Percentiles rank a stretch among this genome's conserved stretches.
These are phyloP conservation scores for Cheilosia vulpina DNA, from an alignment of 2,888 invertebrate species.

Conservation along the genomic window DNA sequence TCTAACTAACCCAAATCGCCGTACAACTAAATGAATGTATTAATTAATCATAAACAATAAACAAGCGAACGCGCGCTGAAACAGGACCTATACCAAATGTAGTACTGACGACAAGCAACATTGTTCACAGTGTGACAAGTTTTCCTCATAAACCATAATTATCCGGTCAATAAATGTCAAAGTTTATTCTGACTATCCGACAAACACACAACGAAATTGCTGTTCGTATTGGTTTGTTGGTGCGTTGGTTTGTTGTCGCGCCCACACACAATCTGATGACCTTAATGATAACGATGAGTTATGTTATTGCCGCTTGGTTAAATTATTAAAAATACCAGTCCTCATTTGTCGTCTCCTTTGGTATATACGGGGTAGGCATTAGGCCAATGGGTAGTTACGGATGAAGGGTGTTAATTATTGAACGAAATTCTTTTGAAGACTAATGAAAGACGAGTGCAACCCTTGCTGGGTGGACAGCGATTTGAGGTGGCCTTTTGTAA, in stretches of 20 bases:
- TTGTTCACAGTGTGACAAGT: constrained; percentile 55
- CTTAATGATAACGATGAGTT: constrained; percentile 73
- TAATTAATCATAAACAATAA: constrained; percentile 71
- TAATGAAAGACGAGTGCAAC: neutral
- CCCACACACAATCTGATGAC: constrained; percentile 47
- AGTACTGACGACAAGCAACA: constrained; percentile 10
- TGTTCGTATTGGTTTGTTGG: constrained; percentile 8
- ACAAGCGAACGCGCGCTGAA: neutral
- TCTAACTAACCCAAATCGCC: neutral
- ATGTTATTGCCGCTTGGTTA: constrained; percentile 66
- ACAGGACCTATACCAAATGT: constrained; percentile 5
- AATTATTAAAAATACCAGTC: constrained; percentile 61
- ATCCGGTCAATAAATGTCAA: constrained; percentile 73
- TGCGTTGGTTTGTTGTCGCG: constrained; percentile 13
- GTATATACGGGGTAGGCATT: neutral
- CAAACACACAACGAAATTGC: constrained; percentile 11
- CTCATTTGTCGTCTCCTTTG: neutral
- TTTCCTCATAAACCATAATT: constrained; percentile 70
- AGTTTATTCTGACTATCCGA: constrained; percentile 53
- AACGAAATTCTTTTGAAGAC: constrained; percentile 36
- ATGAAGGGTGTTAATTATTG: constrained; percentile 56
- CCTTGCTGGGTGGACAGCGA: neutral
- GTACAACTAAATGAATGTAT: constrained; percentile 58
- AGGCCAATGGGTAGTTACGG: neutral
- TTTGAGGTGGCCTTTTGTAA: neutral